phyloP scores from a whole-genome alignment of 2,113 vertebrate species.

The Tonatia bakeri region DNA sequence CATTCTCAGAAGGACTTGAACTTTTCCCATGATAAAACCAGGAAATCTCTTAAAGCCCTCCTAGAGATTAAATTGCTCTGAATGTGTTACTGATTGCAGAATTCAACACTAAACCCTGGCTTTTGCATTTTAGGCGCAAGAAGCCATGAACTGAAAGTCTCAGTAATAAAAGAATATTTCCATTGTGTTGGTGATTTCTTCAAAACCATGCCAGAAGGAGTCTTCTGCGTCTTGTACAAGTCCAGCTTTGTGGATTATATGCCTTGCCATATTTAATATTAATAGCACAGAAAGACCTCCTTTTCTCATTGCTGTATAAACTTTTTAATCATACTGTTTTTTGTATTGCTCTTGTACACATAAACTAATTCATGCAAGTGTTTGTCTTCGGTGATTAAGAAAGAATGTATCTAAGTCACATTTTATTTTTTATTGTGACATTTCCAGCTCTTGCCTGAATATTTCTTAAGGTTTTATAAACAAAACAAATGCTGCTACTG shows the following conservation, averaged over 20 bases:
- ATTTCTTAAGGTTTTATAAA: conserved; percentile 58
- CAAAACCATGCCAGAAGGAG: neutral
- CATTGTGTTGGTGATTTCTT: neutral
- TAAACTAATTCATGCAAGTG: conserved; percentile 21
- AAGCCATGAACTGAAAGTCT: conserved; percentile 83
- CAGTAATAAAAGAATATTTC: neutral
- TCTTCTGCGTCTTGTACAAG: neutral
- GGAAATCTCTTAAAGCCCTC: neutral
- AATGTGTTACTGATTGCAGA: neutral
- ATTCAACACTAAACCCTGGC: conserved; percentile 10
- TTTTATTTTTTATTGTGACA: conserved; percentile 29
- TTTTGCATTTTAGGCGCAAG: conserved; percentile 84
- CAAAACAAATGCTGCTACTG: conserved; percentile 76
- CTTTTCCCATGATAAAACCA: conserved; percentile 7
- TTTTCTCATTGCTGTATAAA: neutral
- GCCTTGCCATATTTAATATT: conserved; percentile 39
- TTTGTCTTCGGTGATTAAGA: conserved; percentile 51
- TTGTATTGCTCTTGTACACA: conserved; percentile 60
- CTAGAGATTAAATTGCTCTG: neutral
- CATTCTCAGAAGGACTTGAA: neutral
- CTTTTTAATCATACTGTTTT: conserved; percentile 35
- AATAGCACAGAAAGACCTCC: neutral
- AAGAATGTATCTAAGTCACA: conserved; percentile 46
- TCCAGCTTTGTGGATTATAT: neutral
- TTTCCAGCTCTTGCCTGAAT: conserved; percentile 25